phyloP scores from a whole-genome alignment of 2,888 invertebrate species.

The Conops quadrifasciatus region DNA sequence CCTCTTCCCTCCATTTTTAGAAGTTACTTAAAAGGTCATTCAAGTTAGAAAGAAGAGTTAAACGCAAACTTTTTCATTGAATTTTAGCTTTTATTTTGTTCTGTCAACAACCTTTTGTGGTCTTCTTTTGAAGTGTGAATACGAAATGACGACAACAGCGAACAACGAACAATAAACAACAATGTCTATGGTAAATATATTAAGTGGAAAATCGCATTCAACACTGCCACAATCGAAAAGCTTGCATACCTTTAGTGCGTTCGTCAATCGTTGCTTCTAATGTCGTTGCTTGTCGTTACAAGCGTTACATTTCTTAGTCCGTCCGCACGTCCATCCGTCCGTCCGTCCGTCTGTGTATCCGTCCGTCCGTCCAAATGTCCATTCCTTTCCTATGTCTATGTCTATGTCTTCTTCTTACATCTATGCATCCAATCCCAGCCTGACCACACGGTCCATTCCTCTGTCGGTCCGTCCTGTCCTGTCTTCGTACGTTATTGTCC shows the following conservation, averaged over 20 bases:
- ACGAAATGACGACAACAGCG: not conserved
- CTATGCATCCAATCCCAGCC: not conserved
- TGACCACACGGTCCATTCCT: too few relatives aligned
- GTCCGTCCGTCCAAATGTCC: not conserved
- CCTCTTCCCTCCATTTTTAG: too few relatives aligned
- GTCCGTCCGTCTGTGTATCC: not conserved
- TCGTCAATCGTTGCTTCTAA: constrained; percentile 1
- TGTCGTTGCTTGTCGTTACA: constrained; percentile 4
- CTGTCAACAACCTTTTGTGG: too few relatives aligned
- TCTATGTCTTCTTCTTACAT: not conserved
- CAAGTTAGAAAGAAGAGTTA: too few relatives aligned
- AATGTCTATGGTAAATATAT: not conserved
- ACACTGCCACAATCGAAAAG: not conserved
- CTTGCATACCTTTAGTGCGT: not conserved
- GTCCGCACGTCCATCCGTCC: not conserved
- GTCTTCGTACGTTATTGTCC: not conserved
- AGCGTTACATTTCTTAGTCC: not conserved
- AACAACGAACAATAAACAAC: not conserved
- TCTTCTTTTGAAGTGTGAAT: too few relatives aligned
- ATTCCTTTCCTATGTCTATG: not conserved
- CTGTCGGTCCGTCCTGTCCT: too few relatives aligned
- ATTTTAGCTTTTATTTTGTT: too few relatives aligned
- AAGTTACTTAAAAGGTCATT: too few relatives aligned
- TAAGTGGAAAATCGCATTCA: constrained; percentile 4
- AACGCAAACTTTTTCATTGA: too few relatives aligned